These are phyloP conservation scores for Tenthredo notha DNA, from an alignment of 2,888 invertebrate genomes.

Conservation along the genomic window DNA sequence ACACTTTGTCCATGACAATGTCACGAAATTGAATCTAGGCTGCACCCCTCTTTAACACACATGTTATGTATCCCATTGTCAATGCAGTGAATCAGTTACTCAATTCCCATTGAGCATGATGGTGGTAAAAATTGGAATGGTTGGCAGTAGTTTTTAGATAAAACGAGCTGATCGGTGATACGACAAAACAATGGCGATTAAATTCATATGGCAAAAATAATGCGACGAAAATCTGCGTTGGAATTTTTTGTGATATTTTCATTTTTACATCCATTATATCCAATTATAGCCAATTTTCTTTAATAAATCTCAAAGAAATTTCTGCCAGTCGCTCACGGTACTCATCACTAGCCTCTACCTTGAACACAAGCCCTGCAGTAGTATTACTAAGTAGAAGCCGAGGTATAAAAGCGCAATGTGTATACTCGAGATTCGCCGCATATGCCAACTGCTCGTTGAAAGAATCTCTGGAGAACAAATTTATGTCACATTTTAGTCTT, in stretches of 20 bases:
- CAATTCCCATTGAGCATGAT: no score
- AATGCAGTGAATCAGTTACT: no score
- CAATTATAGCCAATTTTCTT: conserved; percentile 1
- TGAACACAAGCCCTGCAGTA: conserved; percentile 64
- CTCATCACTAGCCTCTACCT: conserved; percentile 50
- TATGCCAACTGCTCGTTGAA: conserved; percentile 65
- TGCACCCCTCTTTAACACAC: no score
- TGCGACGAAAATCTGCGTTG: background rate
- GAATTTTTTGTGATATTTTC: background rate
- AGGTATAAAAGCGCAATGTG: conserved; percentile 68
- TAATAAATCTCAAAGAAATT: background rate
- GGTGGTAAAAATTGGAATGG: no score
- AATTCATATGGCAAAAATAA: background rate
- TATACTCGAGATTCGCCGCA: conserved; percentile 67
- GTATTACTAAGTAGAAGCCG: conserved; percentile 66
- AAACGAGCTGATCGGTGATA: background rate
- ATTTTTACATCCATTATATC: background rate
- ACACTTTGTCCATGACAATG: background rate
- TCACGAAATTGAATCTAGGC: no score
- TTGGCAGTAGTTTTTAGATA: background rate
- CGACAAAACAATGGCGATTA: background rate
- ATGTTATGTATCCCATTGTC: no score
- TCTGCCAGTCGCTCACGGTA: background rate
- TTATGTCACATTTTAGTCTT: conserved; percentile 69
- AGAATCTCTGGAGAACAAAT: conserved; percentile 61